Conservation (phyloP, 2,888 invertebrate genomes). For the Apotomis turbidana region DNA sequence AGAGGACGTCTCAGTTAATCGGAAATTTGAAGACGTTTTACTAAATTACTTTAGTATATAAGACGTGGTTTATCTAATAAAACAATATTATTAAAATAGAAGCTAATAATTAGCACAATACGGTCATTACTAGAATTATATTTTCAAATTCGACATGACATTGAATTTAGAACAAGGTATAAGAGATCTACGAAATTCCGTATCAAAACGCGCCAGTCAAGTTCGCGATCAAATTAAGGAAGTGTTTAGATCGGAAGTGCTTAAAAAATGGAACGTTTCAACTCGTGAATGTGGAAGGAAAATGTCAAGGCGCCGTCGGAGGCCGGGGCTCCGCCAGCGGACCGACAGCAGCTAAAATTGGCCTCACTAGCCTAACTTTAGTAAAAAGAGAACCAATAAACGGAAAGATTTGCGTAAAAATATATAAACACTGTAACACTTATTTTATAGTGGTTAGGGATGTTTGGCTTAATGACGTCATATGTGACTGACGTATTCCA, state of each 20-base stretch:
- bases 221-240: constrained; percentile 61
- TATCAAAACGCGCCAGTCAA: constrained; percentile 38
- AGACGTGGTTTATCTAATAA: neutral
- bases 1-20: no score
- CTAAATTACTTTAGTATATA: no score
- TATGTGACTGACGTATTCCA: no score
- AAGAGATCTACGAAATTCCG: neutral
- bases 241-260: constrained; percentile 76
- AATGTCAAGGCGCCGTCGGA: constrained; percentile 78
- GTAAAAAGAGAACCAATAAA: no score
- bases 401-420: no score
- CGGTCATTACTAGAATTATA: neutral
- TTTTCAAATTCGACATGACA: neutral
- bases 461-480: no score
- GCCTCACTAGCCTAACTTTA: no score
- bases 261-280: constrained; percentile 76
- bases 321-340: constrained; percentile 44
- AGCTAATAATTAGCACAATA: neutral
- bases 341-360: neutral
- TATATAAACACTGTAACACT: no score
- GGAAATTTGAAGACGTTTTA: no score
- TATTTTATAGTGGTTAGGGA: no score
- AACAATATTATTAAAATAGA: neutral
- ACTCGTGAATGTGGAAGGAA: constrained; percentile 68
- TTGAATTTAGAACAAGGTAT: constrained; percentile 17